Evolutionary conservation across 2,113 vertebrate species (phyloP), one percentile per base, ranked within the genome.

Genomic region (Scopus umbretta): DNA sequence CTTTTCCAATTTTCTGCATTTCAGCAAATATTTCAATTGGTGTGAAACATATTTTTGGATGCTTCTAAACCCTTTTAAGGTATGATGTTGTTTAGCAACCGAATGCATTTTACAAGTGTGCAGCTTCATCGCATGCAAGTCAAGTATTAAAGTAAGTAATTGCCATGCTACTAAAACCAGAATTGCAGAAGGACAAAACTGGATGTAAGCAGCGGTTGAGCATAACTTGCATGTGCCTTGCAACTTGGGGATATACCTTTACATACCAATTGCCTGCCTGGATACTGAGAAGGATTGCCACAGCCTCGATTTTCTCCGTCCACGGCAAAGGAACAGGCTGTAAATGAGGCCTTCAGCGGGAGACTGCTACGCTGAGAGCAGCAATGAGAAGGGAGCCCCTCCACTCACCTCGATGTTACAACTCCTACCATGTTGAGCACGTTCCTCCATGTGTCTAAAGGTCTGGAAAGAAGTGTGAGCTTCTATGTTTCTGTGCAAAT

Each of bases 31-130:
- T 29, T 85, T 70, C 58, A 26, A 9, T 16, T 23, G 42, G 12
- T 86, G 74, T 38, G 86, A 93, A 90, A 86, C 20, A n/a, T 75
- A 50, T 86, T 86, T 95, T 74, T 23, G 66, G 40, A 38, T 63
- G 47, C 25, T 84, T 36, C 88, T 75, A 55, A 89, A 30, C 62
- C 43, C 43, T 71, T 84, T 82, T 42, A 68, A 55, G 63, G 70
- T 26, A 42, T 30, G 25, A 66, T 10, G 13, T 3, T 80, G 38
- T 90, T 80, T 49, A 90, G 90, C 29, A 78, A 26, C 86, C 67
- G 79, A 10, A 30, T 21, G 49, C 58, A 16, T 65, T 76, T 93
- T 80, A 70, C 50, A 63, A 59, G 42, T 3, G 34, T 36, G 71
- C 26, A 63, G 42, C 56, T 26, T 75, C 80, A 93, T 78, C 76